These are phyloP conservation scores for Zophobas morio DNA, from an alignment of 1,140 invertebrate genomes.

Conservation along the genomic window DNA sequence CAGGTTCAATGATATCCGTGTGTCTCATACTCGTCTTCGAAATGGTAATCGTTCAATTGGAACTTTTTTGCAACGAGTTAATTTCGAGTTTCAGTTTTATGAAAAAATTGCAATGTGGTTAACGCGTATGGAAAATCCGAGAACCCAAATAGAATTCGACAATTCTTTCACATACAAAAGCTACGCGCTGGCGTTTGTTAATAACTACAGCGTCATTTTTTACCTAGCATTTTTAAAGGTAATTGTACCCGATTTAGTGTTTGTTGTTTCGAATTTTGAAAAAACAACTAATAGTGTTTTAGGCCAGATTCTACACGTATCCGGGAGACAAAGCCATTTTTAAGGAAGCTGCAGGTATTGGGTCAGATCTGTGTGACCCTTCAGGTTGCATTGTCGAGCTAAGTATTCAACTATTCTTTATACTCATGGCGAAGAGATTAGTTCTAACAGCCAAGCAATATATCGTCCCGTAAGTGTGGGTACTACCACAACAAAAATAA, in stretches of 20 bases:
- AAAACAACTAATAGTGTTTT: slow-evolving; percentile 29
- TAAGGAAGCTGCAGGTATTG: not conserved
- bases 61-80: slow-evolving; percentile 62
- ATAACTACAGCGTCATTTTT: slow-evolving; percentile 97
- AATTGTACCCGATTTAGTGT: not conserved
- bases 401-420: slow-evolving; percentile 54
- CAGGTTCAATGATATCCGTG: slow-evolving; percentile 30
- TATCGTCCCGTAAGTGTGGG: slow-evolving; percentile 37
- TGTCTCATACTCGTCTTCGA: slow-evolving; percentile 33
- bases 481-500: not conserved
- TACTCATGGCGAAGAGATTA: slow-evolving; percentile 55
- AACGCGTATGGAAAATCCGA: slow-evolving; percentile 92
- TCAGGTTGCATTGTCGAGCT: slow-evolving; percentile 56
- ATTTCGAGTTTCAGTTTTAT: slow-evolving; percentile 78
- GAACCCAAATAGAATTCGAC: slow-evolving; percentile 97
- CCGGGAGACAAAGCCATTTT: slow-evolving; percentile 49
- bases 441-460: slow-evolving; percentile 5
- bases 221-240: slow-evolving; percentile 98
- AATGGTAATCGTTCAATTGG: slow-evolving; percentile 71
- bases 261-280: too few species aligned
- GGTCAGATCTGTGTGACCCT: slow-evolving; percentile 52
- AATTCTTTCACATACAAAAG: slow-evolving; percentile 97
- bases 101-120: slow-evolving; percentile 89
- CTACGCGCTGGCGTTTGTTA: slow-evolving; percentile 96
- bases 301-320: slow-evolving; percentile 54